phyloP scores from a whole-genome alignment of 1,140 invertebrate species.

The Leptonema lineaticorne region DNA sequence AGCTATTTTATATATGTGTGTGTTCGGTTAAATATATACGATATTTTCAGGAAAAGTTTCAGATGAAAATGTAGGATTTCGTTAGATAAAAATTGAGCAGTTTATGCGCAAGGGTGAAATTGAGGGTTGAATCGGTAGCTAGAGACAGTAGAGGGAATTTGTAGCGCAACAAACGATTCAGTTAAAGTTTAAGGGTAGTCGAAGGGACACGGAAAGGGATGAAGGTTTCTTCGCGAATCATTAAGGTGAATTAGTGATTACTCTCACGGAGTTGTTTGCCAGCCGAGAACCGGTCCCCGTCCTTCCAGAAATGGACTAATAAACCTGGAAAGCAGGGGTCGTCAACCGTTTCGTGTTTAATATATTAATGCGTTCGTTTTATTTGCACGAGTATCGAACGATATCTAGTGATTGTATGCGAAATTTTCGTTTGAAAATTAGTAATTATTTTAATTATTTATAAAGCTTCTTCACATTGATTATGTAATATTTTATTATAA shows the following conservation, averaged over 20 bases:
- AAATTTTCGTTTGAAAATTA: too few relatives aligned
- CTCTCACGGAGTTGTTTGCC: conserved; percentile 32
- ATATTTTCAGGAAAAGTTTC: too few relatives aligned
- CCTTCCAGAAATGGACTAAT: conserved; percentile 21
- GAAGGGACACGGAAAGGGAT: neutral
- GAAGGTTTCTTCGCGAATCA: conserved; percentile 30
- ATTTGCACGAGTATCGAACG: too few relatives aligned
- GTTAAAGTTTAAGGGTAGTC: neutral
- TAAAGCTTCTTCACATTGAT: too few relatives aligned
- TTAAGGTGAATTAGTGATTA: conserved; percentile 33
- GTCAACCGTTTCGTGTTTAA: conserved; percentile 21
- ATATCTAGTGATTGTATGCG: too few relatives aligned
- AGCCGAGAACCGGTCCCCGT: neutral
- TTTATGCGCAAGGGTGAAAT: neutral
- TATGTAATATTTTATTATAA: too few relatives aligned
- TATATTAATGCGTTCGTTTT: too few relatives aligned
- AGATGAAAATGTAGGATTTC: too few relatives aligned
- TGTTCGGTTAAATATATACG: too few relatives aligned
- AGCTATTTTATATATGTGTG: neutral
- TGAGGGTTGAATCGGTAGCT: too few relatives aligned
- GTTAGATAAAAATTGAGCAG: too few relatives aligned
- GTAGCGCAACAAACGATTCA: neutral
- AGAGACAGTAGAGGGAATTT: neutral
- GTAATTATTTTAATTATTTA: too few relatives aligned
- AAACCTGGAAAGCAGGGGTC: neutral